Evolutionary conservation across 1,140 invertebrate genomes (phyloP).

Genomic region (Propsilocerus akamusi): DNA sequence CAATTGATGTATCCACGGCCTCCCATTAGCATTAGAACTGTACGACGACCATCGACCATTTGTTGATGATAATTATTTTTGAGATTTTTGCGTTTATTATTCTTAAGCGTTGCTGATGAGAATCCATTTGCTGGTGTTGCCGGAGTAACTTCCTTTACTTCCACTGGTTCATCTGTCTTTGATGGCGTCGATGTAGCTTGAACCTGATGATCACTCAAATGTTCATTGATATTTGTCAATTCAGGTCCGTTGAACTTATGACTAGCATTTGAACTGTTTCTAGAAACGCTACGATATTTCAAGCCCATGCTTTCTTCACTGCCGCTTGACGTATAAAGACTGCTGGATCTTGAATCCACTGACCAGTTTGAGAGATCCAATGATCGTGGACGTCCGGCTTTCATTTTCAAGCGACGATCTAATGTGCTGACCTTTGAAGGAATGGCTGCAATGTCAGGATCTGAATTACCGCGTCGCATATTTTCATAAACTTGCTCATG

Average conservation of each 20-base stretch:
- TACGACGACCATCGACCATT: conserved; percentile 35
- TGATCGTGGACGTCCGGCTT: conserved; percentile 57
- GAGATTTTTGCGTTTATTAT: conserved; percentile 13
- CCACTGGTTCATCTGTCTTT: conserved; percentile 4
- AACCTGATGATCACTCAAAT: conserved; percentile 14
- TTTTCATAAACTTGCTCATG: conserved; percentile 51
- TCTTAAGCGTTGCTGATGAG: conserved; percentile 16
- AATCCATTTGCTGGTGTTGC: conserved; percentile 7
- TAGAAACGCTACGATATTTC: conserved; percentile 38
- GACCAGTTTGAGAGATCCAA: conserved; percentile 75
- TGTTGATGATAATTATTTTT: conserved; percentile 14
- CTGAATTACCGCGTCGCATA: conserved; percentile 39
- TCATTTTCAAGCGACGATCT: conserved; percentile 57
- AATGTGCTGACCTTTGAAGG: conserved; percentile 62
- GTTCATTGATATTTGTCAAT: conserved; percentile 24
- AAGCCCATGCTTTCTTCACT: conserved; percentile 61
- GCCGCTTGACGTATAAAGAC: conserved; percentile 58
- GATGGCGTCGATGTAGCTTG: conserved; percentile 7
- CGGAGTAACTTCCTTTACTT: conserved; percentile 11
- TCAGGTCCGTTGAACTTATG: conserved; percentile 28
- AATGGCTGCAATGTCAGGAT: conserved; percentile 64
- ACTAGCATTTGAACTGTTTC: conserved; percentile 48
- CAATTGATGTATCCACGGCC: conserved; percentile 75
- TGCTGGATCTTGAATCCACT: conserved; percentile 67
- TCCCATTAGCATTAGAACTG: conserved; percentile 69